These are phyloP conservation scores for Microdon myrmicae DNA, from an alignment of 2,888 invertebrate genomes.

Conservation along the genomic window DNA sequence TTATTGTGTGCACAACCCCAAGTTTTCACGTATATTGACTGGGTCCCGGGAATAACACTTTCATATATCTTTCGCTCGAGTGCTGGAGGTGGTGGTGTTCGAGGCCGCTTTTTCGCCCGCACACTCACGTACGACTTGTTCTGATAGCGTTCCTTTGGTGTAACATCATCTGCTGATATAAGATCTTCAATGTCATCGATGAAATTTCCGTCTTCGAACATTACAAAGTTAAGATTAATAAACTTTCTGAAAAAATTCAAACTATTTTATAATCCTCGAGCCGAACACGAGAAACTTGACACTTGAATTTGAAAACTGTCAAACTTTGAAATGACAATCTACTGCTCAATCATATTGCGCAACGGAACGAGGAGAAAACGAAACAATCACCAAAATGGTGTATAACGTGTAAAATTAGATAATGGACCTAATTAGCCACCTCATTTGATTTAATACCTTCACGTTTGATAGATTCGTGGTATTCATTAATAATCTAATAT, in stretches of 20 bases:
- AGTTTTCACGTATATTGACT: slow-evolving; percentile 87
- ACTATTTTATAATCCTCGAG: not conserved
- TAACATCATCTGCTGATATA: slow-evolving; percentile 81
- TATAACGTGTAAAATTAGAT: no score
- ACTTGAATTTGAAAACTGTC: slow-evolving; percentile 20
- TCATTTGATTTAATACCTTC: no score
- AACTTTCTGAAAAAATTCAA: not conserved
- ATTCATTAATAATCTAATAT: no score
- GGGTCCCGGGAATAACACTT: slow-evolving; percentile 77
- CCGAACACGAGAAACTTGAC: slow-evolving; percentile 41
- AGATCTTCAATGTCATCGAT: slow-evolving; percentile 88
- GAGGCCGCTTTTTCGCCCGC: slow-evolving; percentile 70
- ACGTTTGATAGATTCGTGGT: no score
- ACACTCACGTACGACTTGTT: slow-evolving; percentile 77
- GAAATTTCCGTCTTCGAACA: slow-evolving; percentile 50
- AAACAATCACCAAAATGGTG: no score
- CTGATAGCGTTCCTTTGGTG: slow-evolving; percentile 81
- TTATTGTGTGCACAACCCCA: slow-evolving; percentile 99
- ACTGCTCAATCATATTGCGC: not conserved
- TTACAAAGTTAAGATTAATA: not conserved
- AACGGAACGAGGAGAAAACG: no score
- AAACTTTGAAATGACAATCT: not conserved
- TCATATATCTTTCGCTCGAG: slow-evolving; percentile 69
- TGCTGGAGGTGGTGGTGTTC: slow-evolving; percentile 27
- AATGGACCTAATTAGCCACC: no score